Conservation (phyloP, 2,797 vertebrate genomes). For the Coracias cyanogaster region DNA sequence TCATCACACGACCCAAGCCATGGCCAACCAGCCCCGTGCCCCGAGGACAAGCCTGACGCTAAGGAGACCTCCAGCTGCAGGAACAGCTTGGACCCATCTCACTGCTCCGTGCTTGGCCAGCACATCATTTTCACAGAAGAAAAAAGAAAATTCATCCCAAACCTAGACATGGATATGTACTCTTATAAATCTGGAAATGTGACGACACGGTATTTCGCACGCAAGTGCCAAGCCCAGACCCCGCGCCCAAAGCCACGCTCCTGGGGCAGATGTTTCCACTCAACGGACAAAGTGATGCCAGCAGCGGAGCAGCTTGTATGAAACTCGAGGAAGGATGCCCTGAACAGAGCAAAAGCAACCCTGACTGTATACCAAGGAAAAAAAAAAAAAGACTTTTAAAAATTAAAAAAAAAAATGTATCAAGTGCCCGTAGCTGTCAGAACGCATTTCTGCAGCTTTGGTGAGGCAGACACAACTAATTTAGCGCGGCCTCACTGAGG, state of each 20-base stretch:
- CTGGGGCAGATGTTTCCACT: not conserved
- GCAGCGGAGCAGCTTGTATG: not conserved
- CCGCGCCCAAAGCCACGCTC: fast-evolving
- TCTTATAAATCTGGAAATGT: fast-evolving
- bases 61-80: not conserved
- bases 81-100: not conserved
- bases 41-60: not conserved
- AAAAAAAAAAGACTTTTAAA: not conserved
- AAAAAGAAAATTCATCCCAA: not conserved
- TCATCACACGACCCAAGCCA: fast-evolving
- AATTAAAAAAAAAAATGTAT: not conserved
- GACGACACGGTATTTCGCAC: fast-evolving
- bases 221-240: not conserved
- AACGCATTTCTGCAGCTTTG: conserved; percentile 62
- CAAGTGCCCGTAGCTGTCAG: conserved; percentile 54
- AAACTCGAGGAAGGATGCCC: conserved; percentile 4
- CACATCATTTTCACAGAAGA: not conserved
- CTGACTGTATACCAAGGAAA: not conserved
- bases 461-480: conserved; percentile 70
- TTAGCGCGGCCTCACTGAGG: conserved; percentile 4
- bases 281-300: not conserved
- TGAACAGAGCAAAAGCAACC: not conserved
- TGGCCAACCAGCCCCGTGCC: too few relatives aligned
- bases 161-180: fast-evolving
- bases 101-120: fast-evolving